phyloP scores from a whole-genome alignment of 2,797 vertebrate species.

The Chrosomus eos region DNA sequence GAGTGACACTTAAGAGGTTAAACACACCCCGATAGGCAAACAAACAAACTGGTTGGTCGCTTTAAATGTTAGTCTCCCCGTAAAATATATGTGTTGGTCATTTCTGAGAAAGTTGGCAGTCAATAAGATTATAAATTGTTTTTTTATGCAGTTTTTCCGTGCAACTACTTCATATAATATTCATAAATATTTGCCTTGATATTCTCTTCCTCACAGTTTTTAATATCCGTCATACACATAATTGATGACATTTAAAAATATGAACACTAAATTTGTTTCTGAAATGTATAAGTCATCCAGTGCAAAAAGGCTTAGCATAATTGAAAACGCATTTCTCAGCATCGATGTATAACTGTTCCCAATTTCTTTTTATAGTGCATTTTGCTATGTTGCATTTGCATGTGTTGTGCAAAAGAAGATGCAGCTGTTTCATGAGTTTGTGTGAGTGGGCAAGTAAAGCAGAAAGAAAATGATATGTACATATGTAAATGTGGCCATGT shows the following conservation, averaged over 20 bases:
- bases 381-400: background rate
- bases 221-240: background rate
- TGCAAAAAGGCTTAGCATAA: background rate
- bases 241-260: background rate
- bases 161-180: background rate
- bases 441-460: background rate
- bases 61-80: background rate
- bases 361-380: background rate
- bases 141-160: background rate
- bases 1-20: too few species aligned
- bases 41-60: too few species aligned
- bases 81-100: background rate
- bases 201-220: background rate
- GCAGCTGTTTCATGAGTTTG: background rate
- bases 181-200: background rate
- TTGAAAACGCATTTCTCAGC: background rate
- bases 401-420: background rate
- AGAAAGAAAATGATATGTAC: background rate
- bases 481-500: constrained; percentile 22
- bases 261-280: background rate
- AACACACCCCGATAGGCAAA: too few species aligned
- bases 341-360: background rate
- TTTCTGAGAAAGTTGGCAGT: background rate
- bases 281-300: background rate
- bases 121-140: background rate